A percentile compares a stretch with the other conserved stretches of the same genome.
Evolutionary conservation across 2,797 vertebrate genomes (phyloP).

Genomic region (Rhinella marina): DNA sequence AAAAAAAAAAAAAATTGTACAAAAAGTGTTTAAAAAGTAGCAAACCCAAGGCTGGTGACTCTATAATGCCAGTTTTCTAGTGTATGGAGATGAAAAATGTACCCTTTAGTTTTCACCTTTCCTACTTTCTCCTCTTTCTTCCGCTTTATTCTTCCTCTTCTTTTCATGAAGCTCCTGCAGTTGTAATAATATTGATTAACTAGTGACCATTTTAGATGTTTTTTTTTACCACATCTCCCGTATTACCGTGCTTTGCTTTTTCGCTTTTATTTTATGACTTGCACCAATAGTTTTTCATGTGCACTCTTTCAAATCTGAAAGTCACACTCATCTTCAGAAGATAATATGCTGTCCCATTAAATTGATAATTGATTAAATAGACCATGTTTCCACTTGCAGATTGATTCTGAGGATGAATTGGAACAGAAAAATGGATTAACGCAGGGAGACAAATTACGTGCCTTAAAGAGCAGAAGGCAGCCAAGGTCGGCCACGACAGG

Average conservation of each 20-base stretch:
- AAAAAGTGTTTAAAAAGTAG: no score
- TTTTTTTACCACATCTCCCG: background rate
- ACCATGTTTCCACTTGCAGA: slow-evolving; percentile 70
- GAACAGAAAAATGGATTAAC: slow-evolving; percentile 78
- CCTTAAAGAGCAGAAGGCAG: slow-evolving; percentile 88
- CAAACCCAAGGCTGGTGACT: no score
- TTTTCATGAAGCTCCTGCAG: background rate
- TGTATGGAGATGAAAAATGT: no score
- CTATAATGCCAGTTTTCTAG: no score
- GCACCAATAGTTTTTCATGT: background rate
- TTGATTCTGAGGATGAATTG: slow-evolving; percentile 73
- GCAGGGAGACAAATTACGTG: slow-evolving; percentile 95
- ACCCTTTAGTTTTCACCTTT: no score
- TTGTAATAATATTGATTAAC: background rate
- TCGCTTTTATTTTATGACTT: background rate
- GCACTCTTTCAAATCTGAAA: background rate
- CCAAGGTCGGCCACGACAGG: slow-evolving; percentile 78
- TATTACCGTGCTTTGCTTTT: background rate
- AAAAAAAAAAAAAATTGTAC: no score
- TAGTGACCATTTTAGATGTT: background rate
- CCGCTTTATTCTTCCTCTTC: no score
- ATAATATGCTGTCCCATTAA: background rate
- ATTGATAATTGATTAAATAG: background rate
- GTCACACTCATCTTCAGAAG: background rate
- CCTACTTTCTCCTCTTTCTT: no score